These are phyloP conservation scores for Papilio dardanus DNA, from an alignment of 1,140 invertebrate species.

Conservation along the genomic window DNA sequence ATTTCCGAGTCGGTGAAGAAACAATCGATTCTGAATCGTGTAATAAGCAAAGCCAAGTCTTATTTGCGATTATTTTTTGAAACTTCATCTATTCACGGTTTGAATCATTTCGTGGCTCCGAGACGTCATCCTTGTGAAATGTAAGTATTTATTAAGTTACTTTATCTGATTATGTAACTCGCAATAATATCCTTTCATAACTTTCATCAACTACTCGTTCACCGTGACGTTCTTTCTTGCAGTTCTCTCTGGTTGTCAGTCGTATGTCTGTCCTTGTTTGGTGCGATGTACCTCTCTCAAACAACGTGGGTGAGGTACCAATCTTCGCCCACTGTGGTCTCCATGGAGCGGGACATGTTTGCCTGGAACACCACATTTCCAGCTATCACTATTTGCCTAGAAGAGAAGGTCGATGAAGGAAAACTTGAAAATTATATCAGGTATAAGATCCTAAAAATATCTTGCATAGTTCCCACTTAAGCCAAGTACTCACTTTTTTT, in stretches of 20 bases:
- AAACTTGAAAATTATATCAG: conserved; percentile 79
- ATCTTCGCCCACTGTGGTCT: conserved; percentile 87
- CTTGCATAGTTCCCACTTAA: too few relatives aligned
- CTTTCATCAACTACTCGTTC: not conserved
- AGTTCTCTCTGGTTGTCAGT: conserved; percentile 69
- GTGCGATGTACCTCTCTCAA: conserved; percentile 79
- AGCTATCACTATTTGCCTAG: conserved; percentile 82
- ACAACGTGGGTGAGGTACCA: conserved; percentile 86
- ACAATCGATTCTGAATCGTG: conserved; percentile 16
- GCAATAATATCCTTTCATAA: not conserved
- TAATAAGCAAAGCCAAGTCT: conserved; percentile 48
- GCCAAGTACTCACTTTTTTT: conserved; percentile 28
- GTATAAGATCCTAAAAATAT: conserved; percentile 56
- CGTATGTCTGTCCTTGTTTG: conserved; percentile 65
- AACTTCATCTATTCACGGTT: conserved; percentile 72
- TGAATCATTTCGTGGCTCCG: conserved; percentile 69
- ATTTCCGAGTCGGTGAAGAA: conserved; percentile 5
- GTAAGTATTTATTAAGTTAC: conserved; percentile 54
- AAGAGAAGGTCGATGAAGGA: conserved; percentile 77
- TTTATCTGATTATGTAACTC: not conserved
- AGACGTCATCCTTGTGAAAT: conserved; percentile 74
- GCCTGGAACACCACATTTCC: conserved; percentile 89
- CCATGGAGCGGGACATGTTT: conserved; percentile 88
- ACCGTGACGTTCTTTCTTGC: not conserved
- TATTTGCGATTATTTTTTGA: conserved; percentile 74